These are phyloP conservation scores for Apamea epomidion DNA, from an alignment of 2,888 invertebrate genomes.

Conservation along the genomic window DNA sequence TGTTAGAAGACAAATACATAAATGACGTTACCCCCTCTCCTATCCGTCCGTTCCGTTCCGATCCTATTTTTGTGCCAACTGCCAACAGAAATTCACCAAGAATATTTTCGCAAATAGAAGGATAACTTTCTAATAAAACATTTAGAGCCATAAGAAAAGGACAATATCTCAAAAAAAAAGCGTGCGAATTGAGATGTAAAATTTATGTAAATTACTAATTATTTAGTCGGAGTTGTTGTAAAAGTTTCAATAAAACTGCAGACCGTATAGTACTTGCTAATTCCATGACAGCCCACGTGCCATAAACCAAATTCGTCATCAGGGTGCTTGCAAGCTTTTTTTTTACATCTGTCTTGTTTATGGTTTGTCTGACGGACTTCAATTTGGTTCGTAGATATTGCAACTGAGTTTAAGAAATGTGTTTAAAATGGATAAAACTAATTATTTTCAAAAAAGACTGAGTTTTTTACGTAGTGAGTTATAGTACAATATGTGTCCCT, in stretches of 20 bases:
- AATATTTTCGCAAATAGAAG: not conserved
- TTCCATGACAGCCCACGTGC: not conserved
- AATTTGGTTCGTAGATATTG: conserved; percentile 77
- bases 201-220: not conserved
- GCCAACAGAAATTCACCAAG: conserved; percentile 2
- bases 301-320: conserved; percentile 26
- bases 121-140: not conserved
- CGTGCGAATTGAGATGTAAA: too few species aligned
- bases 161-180: not conserved
- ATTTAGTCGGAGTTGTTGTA: not conserved
- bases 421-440: conserved; percentile 83
- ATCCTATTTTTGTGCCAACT: conserved; percentile 16
- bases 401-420: conserved; percentile 81
- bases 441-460: conserved; percentile 82
- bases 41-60: conserved; percentile 2
- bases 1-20: conserved; percentile 40
- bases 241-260: not conserved
- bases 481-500: conserved; percentile 78
- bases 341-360: conserved; percentile 55
- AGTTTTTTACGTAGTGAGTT: conserved; percentile 75
- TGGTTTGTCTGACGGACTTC: conserved; percentile 75
- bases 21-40: conserved; percentile 45
- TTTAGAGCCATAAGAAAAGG: not conserved
- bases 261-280: not conserved
- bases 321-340: conserved; percentile 40